Percentiles rank a stretch among this genome's conserved stretches.
Conservation (phyloP, 64 coral and sea anemone species). For the Montipora capricornis region DNA sequence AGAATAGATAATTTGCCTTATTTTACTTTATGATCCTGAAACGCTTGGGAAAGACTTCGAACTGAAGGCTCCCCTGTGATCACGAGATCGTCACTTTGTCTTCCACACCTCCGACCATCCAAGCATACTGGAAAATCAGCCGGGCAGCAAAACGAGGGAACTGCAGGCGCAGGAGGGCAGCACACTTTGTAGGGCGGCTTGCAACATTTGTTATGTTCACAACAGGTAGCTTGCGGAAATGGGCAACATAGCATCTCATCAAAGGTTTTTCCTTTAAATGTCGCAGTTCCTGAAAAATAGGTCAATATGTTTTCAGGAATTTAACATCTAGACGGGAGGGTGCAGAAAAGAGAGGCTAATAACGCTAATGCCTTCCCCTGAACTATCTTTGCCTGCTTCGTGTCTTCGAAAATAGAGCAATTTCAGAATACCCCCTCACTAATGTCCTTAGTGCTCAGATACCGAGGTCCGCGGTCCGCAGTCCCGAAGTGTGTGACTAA, state of each 20-base stretch:
- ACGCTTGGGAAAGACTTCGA: not conserved
- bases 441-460: no score
- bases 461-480: no score
- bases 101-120: slow-evolving; percentile 10
- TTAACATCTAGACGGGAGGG: no score
- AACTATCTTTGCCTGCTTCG: no score
- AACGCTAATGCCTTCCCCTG: no score
- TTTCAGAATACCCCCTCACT: no score
- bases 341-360: no score
- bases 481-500: no score
- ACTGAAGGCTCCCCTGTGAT: slow-evolving; percentile 36
- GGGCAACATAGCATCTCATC: slow-evolving; percentile 81
- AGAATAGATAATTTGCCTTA: no score
- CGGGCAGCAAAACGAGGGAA: slow-evolving; percentile 79
- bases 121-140: slow-evolving; percentile 62
- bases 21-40: not conserved
- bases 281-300: slow-evolving; percentile 51
- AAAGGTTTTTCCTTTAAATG: slow-evolving; percentile 77
- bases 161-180: slow-evolving; percentile 82
- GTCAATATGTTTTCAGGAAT: no score
- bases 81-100: slow-evolving; percentile 47
- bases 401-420: no score
- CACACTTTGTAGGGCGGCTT: slow-evolving; percentile 46
- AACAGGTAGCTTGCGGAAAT: slow-evolving; percentile 62
- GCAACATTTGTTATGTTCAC: slow-evolving; percentile 77